These are phyloP conservation scores for Peromyscus nudipes DNA, from an alignment of 2,797 vertebrate genomes.

Conservation along the genomic window DNA sequence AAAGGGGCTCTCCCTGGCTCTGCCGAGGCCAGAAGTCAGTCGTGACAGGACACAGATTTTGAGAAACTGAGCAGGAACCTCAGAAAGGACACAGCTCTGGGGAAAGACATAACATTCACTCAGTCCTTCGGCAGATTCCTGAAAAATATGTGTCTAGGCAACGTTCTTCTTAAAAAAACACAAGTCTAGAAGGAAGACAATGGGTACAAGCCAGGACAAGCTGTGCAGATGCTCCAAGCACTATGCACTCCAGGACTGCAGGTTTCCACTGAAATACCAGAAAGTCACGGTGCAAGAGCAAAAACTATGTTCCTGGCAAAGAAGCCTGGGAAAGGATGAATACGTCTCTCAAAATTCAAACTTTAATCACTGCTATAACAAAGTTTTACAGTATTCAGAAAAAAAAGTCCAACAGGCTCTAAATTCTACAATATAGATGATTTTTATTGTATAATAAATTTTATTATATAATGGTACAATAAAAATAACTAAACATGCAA, in stretches of 20 bases:
- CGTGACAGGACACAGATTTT: not conserved
- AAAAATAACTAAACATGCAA: slow-evolving; percentile 13
- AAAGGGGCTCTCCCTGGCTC: not conserved
- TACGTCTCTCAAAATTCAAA: not conserved
- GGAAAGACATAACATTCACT: not conserved
- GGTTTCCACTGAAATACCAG: not conserved
- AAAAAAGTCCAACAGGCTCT: slow-evolving; percentile 23
- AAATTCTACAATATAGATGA: not conserved
- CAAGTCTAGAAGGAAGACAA: not conserved
- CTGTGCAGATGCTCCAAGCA: not conserved
- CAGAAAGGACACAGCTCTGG: not conserved
- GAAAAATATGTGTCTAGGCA: not conserved
- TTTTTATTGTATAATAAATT: slow-evolving; percentile 15
- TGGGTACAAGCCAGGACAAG: not conserved
- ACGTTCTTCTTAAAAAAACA: not conserved
- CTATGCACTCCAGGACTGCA: not conserved
- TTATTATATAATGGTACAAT: not conserved
- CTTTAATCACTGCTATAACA: not conserved
- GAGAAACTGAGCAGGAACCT: not conserved
- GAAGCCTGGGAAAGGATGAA: slow-evolving; percentile 9
- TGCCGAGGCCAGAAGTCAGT: not conserved
- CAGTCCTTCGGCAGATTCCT: not conserved
- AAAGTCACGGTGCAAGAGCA: not conserved
- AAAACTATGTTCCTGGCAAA: not conserved
- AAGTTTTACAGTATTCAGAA: not conserved